These are phyloP conservation scores for Macrobrachium nipponense DNA, from an alignment of 1,140 invertebrate genomes.

Conservation along the genomic window DNA sequence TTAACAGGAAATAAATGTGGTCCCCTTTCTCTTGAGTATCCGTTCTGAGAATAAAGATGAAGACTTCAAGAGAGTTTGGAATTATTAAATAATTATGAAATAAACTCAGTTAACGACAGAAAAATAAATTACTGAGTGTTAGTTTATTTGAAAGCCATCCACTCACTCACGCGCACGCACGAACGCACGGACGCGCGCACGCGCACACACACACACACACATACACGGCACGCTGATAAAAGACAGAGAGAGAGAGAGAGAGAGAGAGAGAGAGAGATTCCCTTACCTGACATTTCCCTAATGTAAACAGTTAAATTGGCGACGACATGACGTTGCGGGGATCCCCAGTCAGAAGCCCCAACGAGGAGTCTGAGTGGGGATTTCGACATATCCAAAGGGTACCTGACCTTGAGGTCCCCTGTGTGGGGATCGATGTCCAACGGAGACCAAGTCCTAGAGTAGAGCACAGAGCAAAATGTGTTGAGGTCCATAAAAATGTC, in stretches of 20 bases:
- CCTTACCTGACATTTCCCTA: slow-evolving; percentile 46
- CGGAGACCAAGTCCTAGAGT: slow-evolving; percentile 25
- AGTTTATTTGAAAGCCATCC: no score
- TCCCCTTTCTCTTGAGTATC: no score
- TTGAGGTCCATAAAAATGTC: not conserved
- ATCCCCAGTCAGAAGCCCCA: slow-evolving; percentile 42
- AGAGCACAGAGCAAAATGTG: not conserved
- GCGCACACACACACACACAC: no score
- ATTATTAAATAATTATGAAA: no score
- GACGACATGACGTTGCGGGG: slow-evolving; percentile 34
- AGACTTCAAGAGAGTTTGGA: no score
- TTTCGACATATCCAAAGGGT: not conserved
- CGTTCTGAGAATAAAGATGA: no score
- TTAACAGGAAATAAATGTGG: no score
- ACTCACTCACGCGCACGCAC: no score
- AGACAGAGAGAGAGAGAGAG: not conserved
- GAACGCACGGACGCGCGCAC: no score
- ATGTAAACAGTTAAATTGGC: slow-evolving; percentile 48
- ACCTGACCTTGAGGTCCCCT: slow-evolving; percentile 7
- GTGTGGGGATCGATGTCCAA: slow-evolving; percentile 9
- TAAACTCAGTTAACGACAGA: no score
- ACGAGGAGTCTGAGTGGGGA: slow-evolving; percentile 37
- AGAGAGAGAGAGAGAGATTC: not conserved
- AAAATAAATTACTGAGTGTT: no score
- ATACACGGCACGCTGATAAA: no score